Base-by-base conservation (phyloP, 64 coral and sea anemone species). In the Stichodactyla mertensii region DNA sequence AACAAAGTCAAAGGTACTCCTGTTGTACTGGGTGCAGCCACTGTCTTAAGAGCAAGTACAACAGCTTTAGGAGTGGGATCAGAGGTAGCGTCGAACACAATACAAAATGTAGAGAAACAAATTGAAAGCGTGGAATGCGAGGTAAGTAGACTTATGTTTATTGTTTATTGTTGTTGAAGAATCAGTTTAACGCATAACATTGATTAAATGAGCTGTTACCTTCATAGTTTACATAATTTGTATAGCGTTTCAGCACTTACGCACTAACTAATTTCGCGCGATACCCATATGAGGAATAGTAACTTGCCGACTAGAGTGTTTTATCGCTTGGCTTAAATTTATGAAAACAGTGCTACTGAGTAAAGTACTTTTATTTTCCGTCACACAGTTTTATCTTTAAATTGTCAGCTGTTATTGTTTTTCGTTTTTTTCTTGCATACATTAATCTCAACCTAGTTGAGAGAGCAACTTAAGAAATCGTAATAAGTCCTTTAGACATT, bases 91-190 rank as follows among this genome's bases (percentile, higher is more conserved):
- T 83, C 86, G 53, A 87, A 80, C 19, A 86, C 94, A 26, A 64
- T 93, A 10, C 86, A 88, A 1, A 82, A 55, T 84, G 94, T 86
- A 7, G 94, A 97, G 77, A 78, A 93, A 60, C 86, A 89, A 79
- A 97, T 97, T 77, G 88, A 97, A 62, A 92, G 89, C 62, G 90
- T 90, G 16, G 85, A 92, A 57, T 87, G 90, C 53, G 79, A 92
- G 90, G 90, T 92, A 83, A 87, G 83, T 54, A n/a, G 66, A 87
- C 66, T 85, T 61, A 52, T 19, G 61, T 83, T 55, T 89, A 52
- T 53, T 61, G 16, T 74, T 90, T 90, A 19, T 85, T 22, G 24
- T 28, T 8, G 54, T 66, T 22, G 52, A 12, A 31, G 54, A 56
- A 87, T 87, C 51, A 27, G 86, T 55, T 87, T 10, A 26, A 8